phyloP scores from a whole-genome alignment of 2,113 vertebrate species.

The Cavia porcellus region DNA sequence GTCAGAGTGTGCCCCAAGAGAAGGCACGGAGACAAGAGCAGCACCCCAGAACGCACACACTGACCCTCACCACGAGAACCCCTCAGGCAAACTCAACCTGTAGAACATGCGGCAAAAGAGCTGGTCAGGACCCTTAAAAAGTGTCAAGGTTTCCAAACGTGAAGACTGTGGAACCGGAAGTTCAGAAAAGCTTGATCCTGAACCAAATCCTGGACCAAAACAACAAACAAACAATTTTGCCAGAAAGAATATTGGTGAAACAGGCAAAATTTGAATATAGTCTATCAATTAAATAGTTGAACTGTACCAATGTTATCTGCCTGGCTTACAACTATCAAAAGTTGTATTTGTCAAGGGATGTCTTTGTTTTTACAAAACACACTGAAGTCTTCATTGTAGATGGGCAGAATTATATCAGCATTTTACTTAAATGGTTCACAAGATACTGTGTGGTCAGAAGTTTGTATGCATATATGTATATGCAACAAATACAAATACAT shows the following conservation, averaged over 20 bases:
- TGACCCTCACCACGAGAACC: background rate
- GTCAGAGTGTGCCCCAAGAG: background rate
- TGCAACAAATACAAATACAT: background rate
- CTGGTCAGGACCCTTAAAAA: background rate
- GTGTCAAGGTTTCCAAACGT: background rate
- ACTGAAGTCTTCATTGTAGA: background rate
- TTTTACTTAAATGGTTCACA: background rate
- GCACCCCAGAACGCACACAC: background rate
- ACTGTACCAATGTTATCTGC: background rate
- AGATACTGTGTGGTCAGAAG: background rate
- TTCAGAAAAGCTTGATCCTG: background rate
- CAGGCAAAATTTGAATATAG: background rate
- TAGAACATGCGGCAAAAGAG: background rate
- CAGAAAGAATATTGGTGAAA: background rate
- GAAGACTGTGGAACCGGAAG: background rate
- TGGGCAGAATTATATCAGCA: background rate
- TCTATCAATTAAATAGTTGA: background rate
- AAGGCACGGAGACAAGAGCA: background rate
- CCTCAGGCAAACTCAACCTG: background rate
- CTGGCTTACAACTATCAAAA: constrained; percentile 6
- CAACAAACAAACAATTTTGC: background rate
- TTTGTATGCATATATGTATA: background rate
- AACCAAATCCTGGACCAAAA: background rate
- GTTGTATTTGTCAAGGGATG: background rate
- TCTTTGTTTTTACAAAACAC: background rate